Base-by-base conservation (phyloP, 2,113 vertebrate species). In the Hemibagrus wyckioides region DNA sequence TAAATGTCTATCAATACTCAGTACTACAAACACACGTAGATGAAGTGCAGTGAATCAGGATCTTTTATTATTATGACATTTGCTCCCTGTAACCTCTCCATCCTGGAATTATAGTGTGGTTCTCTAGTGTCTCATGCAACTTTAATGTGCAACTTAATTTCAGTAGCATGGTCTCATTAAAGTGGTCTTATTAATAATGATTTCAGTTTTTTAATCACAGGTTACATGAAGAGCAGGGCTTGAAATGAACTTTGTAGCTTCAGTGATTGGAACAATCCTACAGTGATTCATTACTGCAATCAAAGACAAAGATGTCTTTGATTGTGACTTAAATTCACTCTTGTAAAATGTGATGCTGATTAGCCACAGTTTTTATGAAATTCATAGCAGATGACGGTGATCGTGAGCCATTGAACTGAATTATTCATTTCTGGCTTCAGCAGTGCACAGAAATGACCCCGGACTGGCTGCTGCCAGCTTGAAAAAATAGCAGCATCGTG, bases 21-120 rank as follows among this genome's bases (percentile, higher is more conserved):
- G 52, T 48, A 76, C 28, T 30, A 59, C 52, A 75, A 21, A 73
- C 48, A 39, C 33, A 69, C 65, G 71, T 15, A 83, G 23, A 25
- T 39, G 71, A 85, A n/a, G 6, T 85, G 48, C 67, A 57, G 69
- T 63, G 41, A 65, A 36, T 52, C 41, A 65, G 77, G 14, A 77
- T n/a, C 71, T 14, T 75, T 75, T 75, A 75, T 75, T 10, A 28
- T 21, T 75, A 13, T 77, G 50, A 57, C 19, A 25, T 39, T 80
- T 80, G 3, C 33, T 36, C 15, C 33, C 4, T 80, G 30, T 57
- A 80, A 80, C 28, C 44, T 56, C 30, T 36, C 56, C 8, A 36
- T 56, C 54, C 39, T 30, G 21, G 28, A 3, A 63, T 14, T 36
- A 36, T 83, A 23, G 17, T 54, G 71, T 61, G 7, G 69, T 73